Conservation (phyloP, 2,797 vertebrate species). For the Gephyroberyx darwinii region DNA sequence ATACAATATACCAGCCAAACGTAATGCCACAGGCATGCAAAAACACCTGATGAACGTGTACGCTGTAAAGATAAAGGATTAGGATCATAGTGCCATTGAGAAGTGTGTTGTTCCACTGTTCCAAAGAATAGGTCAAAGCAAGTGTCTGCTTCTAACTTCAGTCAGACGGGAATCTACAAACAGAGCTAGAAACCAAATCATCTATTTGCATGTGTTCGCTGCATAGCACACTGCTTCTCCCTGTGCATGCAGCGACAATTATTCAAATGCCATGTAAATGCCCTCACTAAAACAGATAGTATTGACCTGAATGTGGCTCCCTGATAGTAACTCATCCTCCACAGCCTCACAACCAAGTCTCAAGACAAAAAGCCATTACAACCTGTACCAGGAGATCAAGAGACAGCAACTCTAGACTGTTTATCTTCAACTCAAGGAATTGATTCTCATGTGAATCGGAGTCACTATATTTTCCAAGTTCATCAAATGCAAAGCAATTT, state of each 20-base stretch:
- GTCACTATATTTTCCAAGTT: not conserved
- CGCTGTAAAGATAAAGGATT: slow-evolving; percentile 29
- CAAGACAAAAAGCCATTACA: slow-evolving; percentile 8
- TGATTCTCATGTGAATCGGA: not conserved
- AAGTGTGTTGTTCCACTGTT: slow-evolving; percentile 26
- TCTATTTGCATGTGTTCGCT: slow-evolving; percentile 51
- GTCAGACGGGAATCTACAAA: slow-evolving; percentile 29
- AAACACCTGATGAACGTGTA: slow-evolving; percentile 18
- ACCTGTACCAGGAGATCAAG: not conserved
- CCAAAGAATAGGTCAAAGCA: slow-evolving; percentile 11
- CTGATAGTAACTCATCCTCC: slow-evolving; percentile 14
- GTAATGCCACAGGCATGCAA: slow-evolving; percentile 20
- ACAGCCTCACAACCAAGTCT: slow-evolving; percentile 19
- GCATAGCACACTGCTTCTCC: slow-evolving; percentile 36
- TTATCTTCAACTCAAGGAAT: too few relatives aligned
- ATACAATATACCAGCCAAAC: not conserved
- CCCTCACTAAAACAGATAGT: slow-evolving; percentile 39
- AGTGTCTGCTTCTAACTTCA: slow-evolving; percentile 10
- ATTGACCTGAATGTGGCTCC: slow-evolving; percentile 28
- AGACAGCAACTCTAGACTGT: not conserved
- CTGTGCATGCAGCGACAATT: slow-evolving; percentile 42
- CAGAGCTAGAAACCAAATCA: slow-evolving; percentile 28
- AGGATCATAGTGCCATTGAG: not conserved
- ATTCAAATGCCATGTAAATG: slow-evolving; percentile 69
- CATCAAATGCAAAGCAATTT: not conserved